Base-by-base conservation (phyloP, 2,113 vertebrate genomes). In the Glaucidium brasilianum region DNA sequence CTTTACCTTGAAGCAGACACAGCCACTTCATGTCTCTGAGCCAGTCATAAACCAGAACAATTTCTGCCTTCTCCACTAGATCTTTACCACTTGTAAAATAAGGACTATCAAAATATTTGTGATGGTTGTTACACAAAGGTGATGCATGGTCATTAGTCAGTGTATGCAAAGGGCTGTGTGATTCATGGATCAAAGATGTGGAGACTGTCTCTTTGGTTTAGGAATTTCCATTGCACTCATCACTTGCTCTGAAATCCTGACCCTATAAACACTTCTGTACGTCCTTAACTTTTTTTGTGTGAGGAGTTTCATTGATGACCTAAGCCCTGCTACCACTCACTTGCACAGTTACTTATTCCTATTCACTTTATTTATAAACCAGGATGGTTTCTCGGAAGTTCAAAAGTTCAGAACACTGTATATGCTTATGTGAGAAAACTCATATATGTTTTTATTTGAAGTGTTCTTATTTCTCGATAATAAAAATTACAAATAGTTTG, bases 61-160 rank as follows among this genome's bases (percentile, higher is more conserved):
- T 37, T 88, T 69, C 35, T 88, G 63, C 63, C 21, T 72, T 63
- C 37, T 80, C 67, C 45, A 69, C 12, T 19, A 58, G 45, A 30
- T 32, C 75, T 92, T 90, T 76, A 83, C 39, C 49, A 7, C 72
- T 91, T 66, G 35, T 80, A 86, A 93, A 94, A 77, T 66, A 80
- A 45, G 19, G 50, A 49, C 67, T 83, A 77, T 53, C n/a, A 83
- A 94, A 85, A 86, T 69, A 90, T 60, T 94, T 93, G 68, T 35
- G 68, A 58, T 35, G 45, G 34, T 60, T 87, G 50, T 81, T 88
- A 79, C 59, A 91, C 75, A 73, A 52, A 53, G 63, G 27, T 58
- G 71, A 92, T 69, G 35, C 7, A 5, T 26, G 45, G 49, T 37
- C 29, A 8, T 83, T 76, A 93, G 74, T 78, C 69, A 87, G 18